Evolutionary conservation across 2,888 invertebrate genomes (phyloP).

Genomic region (Galeruca laticollis): DNA sequence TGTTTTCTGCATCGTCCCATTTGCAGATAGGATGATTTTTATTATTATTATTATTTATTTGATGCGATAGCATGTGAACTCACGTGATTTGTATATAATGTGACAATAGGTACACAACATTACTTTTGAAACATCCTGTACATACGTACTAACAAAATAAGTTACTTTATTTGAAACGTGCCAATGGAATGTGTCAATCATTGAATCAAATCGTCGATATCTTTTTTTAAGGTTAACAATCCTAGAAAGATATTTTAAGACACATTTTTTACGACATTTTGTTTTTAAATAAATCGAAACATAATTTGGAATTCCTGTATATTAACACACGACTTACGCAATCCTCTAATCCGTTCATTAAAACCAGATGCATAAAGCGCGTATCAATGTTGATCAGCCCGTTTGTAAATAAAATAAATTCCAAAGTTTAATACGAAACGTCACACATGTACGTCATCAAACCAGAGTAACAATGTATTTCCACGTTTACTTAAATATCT

Average conservation of each 20-base stretch:
- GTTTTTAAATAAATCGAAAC: neutral
- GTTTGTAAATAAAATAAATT: constrained; percentile 3
- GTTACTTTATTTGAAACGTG: neutral
- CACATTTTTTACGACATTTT: constrained; percentile 4
- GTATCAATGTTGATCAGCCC: neutral
- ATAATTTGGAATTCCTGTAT: neutral
- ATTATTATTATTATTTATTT: too few species aligned
- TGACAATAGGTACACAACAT: too few species aligned
- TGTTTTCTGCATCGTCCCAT: too few species aligned
- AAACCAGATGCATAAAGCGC: constrained; percentile 6
- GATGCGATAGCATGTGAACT: too few species aligned
- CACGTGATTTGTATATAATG: too few species aligned
- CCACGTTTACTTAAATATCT: too few species aligned
- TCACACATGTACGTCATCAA: neutral
- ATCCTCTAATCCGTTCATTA: neutral
- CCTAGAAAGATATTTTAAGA: constrained; percentile 5
- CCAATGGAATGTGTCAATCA: neutral
- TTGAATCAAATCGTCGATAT: neutral
- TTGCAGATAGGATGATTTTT: too few species aligned
- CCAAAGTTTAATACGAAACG: neutral
- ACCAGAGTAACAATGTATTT: neutral
- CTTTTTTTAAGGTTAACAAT: neutral
- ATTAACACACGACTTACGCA: constrained; percentile 6
- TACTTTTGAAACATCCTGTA: too few species aligned
- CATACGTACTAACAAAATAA: too few species aligned